Evolutionary conservation across 2,888 invertebrate species (phyloP).

Genomic region (Limnephilus lunatus): DNA sequence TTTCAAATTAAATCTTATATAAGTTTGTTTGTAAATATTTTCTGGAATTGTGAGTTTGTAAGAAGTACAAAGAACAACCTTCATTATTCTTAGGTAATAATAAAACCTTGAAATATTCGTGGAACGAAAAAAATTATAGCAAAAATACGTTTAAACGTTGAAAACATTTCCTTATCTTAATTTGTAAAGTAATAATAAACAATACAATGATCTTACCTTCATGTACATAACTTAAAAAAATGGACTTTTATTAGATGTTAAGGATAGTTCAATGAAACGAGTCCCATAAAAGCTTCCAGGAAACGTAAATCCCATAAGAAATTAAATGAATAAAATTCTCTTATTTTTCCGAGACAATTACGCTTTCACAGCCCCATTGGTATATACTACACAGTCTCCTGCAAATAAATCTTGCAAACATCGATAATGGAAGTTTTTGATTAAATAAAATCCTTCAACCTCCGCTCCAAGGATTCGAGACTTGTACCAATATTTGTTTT

Average conservation of each 20-base stretch:
- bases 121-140: too few species aligned
- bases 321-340: background rate
- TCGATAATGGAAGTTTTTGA: conserved; percentile 6
- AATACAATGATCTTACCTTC: too few species aligned
- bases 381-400: background rate
- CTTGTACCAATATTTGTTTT: conserved; percentile 30
- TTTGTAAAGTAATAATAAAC: too few species aligned
- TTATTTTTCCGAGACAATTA: background rate
- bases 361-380: background rate
- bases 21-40: too few species aligned
- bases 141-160: too few species aligned
- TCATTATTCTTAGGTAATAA: too few species aligned
- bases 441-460: conserved; percentile 35
- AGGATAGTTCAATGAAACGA: background rate
- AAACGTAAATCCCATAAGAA: background rate
- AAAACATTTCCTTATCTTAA: too few species aligned
- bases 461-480: background rate
- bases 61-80: too few species aligned
- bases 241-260: background rate
- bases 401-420: background rate
- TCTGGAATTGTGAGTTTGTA: too few species aligned
- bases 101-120: too few species aligned
- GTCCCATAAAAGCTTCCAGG: background rate
- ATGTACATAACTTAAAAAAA: too few species aligned
- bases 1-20: too few species aligned